Conservation (phyloP, 1,140 invertebrate species). For the Plectus sambesii region DNA sequence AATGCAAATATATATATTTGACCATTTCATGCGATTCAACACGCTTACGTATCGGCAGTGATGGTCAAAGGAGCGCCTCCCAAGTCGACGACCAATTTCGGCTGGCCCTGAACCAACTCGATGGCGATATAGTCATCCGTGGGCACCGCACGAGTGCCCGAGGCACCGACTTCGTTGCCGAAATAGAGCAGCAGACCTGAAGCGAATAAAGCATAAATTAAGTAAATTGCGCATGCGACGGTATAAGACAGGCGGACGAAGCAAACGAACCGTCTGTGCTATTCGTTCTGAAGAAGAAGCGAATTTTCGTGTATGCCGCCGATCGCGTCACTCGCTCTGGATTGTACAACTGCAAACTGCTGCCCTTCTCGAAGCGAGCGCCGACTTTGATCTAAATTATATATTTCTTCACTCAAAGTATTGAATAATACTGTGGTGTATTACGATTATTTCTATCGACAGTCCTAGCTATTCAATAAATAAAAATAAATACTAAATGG, state of each 20-base stretch:
- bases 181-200: constrained; percentile 73
- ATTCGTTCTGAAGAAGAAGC: constrained; percentile 67
- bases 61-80: constrained; percentile 69
- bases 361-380: constrained; percentile 68
- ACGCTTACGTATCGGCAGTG: constrained; percentile 52
- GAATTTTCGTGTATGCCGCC: constrained; percentile 71
- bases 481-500: not conserved
- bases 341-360: constrained; percentile 69
- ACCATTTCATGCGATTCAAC: not conserved
- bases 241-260: too few relatives aligned
- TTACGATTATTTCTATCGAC: constrained; percentile 16
- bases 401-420: constrained; percentile 11
- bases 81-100: constrained; percentile 71
- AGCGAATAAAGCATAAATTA: too few relatives aligned
- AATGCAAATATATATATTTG: constrained; percentile 3
- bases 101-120: constrained; percentile 73
- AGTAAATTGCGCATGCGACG: too few relatives aligned
- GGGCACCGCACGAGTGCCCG: constrained; percentile 54
- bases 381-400: constrained; percentile 57
- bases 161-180: constrained; percentile 65
- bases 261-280: too few relatives aligned
- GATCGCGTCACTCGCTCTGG: constrained; percentile 67
- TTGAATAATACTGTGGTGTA: constrained; percentile 46
- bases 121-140: constrained; percentile 81
- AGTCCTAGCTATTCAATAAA: not conserved